phyloP scores from a whole-genome alignment of 2,113 vertebrate species.

The Willisornis vidua region DNA sequence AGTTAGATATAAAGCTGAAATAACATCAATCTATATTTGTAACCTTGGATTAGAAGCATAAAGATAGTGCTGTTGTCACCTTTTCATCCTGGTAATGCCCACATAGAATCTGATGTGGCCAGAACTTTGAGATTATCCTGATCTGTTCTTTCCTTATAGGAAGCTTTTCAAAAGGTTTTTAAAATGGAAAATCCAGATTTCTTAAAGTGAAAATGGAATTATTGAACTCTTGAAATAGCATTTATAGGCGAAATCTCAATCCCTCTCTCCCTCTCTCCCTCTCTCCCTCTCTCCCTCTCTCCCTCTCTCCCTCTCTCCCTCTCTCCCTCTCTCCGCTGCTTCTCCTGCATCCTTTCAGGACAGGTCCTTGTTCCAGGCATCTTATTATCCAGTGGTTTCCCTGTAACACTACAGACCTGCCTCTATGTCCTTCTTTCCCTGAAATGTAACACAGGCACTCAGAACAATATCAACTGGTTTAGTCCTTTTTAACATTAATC shows the following conservation, averaged over 20 bases:
- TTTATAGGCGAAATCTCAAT: neutral
- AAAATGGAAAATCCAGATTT: neutral
- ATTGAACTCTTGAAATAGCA: neutral
- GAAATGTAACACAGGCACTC: accelerated
- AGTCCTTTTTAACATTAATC: no score
- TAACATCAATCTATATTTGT: neutral
- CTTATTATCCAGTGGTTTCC: neutral
- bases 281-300: no score
- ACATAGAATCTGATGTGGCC: neutral
- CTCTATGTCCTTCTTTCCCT: neutral
- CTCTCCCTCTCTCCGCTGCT: neutral
- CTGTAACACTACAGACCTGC: no score
- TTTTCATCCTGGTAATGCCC: neutral
- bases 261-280: no score
- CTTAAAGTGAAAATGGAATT: neutral
- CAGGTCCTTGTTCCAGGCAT: neutral
- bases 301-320: no score
- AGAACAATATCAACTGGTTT: neutral
- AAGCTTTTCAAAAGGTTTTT: neutral
- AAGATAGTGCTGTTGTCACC: neutral
- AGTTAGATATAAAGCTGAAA: neutral
- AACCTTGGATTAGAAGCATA: neutral
- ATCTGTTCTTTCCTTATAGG: neutral
- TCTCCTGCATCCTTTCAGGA: neutral
- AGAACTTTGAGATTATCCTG: neutral